Percentiles rank a stretch among this genome's conserved stretches.
These are phyloP conservation scores for Heliocidaris erythrogramma DNA, from an alignment of 35 echinoderm and acorn worm species.

Conservation along the genomic window DNA sequence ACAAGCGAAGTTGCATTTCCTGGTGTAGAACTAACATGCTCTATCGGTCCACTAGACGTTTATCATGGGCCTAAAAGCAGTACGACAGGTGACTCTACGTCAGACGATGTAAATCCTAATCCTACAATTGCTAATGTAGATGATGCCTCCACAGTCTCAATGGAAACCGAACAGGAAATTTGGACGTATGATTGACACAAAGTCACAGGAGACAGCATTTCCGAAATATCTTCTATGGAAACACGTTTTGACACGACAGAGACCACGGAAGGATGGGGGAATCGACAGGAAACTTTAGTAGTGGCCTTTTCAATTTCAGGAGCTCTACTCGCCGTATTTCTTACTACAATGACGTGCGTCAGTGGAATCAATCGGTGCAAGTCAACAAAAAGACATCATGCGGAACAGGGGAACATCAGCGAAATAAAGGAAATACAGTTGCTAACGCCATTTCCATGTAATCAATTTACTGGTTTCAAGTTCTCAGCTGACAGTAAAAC, in stretches of 20 bases:
- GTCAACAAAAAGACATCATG: neutral
- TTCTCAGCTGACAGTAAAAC: neutral
- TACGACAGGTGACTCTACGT: neutral
- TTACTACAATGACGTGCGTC: neutral
- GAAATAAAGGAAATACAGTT: neutral
- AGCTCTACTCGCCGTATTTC: neutral
- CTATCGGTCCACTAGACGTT: neutral
- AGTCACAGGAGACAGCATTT: too few relatives aligned
- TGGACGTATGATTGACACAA: too few relatives aligned
- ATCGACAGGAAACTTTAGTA: neutral
- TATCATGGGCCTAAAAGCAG: neutral
- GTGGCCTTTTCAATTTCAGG: neutral
- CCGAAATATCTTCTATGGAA: too few relatives aligned
- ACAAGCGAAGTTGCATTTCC: neutral
- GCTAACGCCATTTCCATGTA: neutral
- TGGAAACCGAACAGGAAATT: too few relatives aligned
- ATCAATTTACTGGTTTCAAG: neutral
- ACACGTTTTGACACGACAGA: neutral
- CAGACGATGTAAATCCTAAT: neutral
- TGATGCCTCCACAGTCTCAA: too few relatives aligned
- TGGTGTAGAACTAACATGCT: neutral
- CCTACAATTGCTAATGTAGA: neutral
- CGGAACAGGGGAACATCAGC: neutral
- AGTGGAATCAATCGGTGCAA: neutral
- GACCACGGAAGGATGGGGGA: neutral